Conservation (phyloP, 2,113 vertebrate genomes). For the Pseudolaguvia tuberculata region DNA sequence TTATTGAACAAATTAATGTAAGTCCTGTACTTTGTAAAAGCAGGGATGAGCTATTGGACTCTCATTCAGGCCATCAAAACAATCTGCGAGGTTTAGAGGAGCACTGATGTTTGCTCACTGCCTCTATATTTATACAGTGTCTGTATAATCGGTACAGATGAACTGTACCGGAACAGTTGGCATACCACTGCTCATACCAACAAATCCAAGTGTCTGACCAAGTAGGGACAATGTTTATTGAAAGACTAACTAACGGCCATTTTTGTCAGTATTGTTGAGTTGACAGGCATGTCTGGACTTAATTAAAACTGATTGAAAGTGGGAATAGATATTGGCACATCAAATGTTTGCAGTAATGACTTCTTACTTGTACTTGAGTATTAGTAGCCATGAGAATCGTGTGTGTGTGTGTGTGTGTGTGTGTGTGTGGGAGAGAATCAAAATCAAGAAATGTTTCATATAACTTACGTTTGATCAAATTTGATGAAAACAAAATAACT, state of each 20-base stretch:
- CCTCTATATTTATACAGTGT: slow-evolving; percentile 22
- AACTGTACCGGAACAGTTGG: slow-evolving; percentile 25
- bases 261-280: neutral
- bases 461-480: no score
- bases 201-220: neutral
- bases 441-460: no score
- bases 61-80: neutral
- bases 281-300: neutral
- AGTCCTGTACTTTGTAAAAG: neutral
- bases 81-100: slow-evolving; percentile 4
- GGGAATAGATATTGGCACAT: neutral
- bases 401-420: no score
- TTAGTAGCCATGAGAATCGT: no score
- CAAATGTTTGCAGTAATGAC: neutral
- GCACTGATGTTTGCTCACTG: neutral
- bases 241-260: neutral
- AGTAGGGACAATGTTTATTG: neutral
- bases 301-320: neutral
- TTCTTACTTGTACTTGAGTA: no score
- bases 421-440: no score
- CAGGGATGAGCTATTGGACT: neutral
- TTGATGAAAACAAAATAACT: no score
- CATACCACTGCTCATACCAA: slow-evolving; percentile 12
- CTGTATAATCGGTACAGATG: slow-evolving; percentile 31
- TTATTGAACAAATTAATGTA: neutral